Percentiles rank a stretch among this genome's conserved stretches.
phyloP scores from a whole-genome alignment of 2,113 vertebrate species.

The Myrmecophaga tridactyla region DNA sequence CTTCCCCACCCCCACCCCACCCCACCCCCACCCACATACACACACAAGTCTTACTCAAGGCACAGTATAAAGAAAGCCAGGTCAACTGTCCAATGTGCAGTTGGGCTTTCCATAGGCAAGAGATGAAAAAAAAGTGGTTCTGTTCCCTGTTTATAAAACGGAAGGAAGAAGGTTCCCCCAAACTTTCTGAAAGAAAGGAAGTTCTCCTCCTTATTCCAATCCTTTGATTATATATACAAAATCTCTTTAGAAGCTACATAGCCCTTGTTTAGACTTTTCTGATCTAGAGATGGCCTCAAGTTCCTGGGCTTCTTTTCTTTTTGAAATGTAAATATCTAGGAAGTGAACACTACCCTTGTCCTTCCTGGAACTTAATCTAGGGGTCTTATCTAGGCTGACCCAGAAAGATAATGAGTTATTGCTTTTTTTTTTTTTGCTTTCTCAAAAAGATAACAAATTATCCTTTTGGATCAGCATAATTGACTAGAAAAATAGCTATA shows the following conservation, averaged over 20 bases:
- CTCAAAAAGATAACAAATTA: background rate
- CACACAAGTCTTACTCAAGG: background rate
- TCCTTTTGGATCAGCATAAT: background rate
- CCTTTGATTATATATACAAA: background rate
- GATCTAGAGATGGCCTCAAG: background rate
- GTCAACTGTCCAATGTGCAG: background rate
- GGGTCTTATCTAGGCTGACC: background rate
- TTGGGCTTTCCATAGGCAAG: background rate
- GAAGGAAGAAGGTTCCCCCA: background rate
- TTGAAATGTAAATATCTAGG: background rate
- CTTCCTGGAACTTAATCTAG: background rate
- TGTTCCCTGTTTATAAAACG: background rate
- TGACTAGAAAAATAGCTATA: background rate
- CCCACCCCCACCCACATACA: background rate
- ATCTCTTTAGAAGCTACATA: background rate
- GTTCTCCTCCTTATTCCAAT: background rate
- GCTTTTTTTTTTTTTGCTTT: too few relatives aligned
- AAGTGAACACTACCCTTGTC: background rate
- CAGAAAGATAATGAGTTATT: too few relatives aligned
- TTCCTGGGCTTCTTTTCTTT: background rate
- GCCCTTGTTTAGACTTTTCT: background rate
- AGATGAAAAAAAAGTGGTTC: background rate
- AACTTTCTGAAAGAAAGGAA: too few relatives aligned
- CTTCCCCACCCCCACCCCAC: rapidly evolving
- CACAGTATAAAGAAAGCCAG: background rate